These are phyloP conservation scores for Apantesis nais DNA, from an alignment of 2,888 invertebrate genomes.

Conservation along the genomic window DNA sequence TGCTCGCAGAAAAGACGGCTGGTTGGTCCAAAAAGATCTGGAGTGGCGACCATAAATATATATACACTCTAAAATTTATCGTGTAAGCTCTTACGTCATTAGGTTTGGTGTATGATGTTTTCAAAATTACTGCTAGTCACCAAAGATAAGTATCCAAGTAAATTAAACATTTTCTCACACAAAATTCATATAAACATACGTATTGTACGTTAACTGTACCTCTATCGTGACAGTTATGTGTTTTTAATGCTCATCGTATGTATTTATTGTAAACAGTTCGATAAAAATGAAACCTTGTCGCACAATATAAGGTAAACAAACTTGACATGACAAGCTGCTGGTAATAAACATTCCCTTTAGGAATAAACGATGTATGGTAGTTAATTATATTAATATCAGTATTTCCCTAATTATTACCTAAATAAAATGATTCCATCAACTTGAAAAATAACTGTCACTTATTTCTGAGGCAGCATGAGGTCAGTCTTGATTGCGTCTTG, in stretches of 20 bases:
- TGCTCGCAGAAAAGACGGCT: too few relatives aligned
- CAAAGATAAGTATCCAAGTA: neutral
- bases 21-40: too few relatives aligned
- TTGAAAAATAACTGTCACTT: neutral
- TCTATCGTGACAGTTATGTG: constrained; percentile 35
- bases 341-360: neutral
- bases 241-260: constrained; percentile 41
- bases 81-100: neutral
- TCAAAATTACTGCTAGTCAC: neutral
- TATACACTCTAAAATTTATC: neutral
- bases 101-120: neutral
- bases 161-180: constrained; percentile 9
- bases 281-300: constrained; percentile 44
- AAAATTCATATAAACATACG: constrained; percentile 12
- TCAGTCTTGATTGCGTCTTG: neutral
- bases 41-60: too few relatives aligned
- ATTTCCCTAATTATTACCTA: neutral
- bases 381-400: neutral
- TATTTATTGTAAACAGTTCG: constrained; percentile 45
- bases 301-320: constrained; percentile 24
- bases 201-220: constrained; percentile 17
- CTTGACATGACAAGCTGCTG: constrained; percentile 38
- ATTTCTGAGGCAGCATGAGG: neutral
- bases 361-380: neutral
- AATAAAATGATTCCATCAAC: neutral